Base-by-base conservation (phyloP, 2,797 vertebrate species). In the Syngnathus acus region DNA sequence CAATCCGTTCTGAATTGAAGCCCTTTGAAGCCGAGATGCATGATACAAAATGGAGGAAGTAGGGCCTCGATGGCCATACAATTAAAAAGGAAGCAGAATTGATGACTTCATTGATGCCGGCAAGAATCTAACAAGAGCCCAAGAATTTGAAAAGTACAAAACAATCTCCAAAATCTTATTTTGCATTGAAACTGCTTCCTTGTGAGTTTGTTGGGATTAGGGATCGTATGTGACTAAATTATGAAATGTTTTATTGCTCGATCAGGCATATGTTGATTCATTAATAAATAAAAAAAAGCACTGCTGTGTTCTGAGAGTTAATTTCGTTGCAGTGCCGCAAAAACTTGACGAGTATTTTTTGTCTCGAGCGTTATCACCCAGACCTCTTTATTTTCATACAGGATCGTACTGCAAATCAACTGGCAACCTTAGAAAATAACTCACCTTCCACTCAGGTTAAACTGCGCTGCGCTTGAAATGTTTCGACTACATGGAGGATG, bases 311-410 rank as follows among this genome's bases (percentile, higher is more conserved):
- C 16, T 13, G 10, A 13, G 23, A 6, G 11, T 55, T 14, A 6
- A 55, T 55, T 32, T 14, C 13, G 11, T 57, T 40, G 3, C 19
- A 74, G 62, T 9, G 38, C 53, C 9, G 39, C 43, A 19, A 61
- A 45, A 69, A 66, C 19, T 38, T 68, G 21, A 68, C 61, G 48
- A 14, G 21, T 13, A 70, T 48, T 26, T 74, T 77, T 47, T 57
- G 63, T 64, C 75, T 64, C 79, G 73, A 84, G 78, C 67, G 55
- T 62, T 72, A 71, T 62, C 73, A 85, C 75, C 70, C 76, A 79
- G 74, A 79, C 39, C 74, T 65, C 61, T 88, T 83, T 87, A 84
- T 87, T 86, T 77, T 75, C 38, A 62, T 78, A 85, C 78, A 86
- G 47, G 11, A 65, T 78, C 70, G 75, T 80, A 73, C 68, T 86